phyloP scores from a whole-genome alignment of 2,797 vertebrate genomes.

The Sebastes variabilis region DNA sequence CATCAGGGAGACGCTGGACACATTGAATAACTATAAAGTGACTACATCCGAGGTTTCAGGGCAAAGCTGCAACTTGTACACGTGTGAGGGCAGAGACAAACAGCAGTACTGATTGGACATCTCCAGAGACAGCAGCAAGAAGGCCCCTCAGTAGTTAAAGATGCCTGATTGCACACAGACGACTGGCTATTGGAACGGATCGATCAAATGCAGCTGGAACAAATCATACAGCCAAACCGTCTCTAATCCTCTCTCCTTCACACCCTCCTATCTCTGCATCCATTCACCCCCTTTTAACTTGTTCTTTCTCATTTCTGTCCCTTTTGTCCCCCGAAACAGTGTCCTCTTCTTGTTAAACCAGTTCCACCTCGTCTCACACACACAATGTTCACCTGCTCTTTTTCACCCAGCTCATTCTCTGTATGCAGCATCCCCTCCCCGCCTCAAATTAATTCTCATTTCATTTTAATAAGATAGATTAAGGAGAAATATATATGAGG shows the following conservation, averaged over 20 bases:
- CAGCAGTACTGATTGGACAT: slow-evolving; percentile 28
- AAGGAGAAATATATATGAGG: slow-evolving; percentile 49
- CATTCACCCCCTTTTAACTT: neutral
- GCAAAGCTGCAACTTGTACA: neutral
- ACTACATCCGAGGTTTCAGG: neutral
- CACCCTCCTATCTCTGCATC: slow-evolving; percentile 3
- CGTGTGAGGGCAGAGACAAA: neutral
- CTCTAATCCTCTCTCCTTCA: slow-evolving; percentile 32
- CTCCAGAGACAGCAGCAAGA: slow-evolving; percentile 16
- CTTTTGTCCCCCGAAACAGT: neutral
- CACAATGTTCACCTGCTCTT: slow-evolving; percentile 1
- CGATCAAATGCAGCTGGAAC: slow-evolving; percentile 63
- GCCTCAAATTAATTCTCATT: slow-evolving; percentile 36
- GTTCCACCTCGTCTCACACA: neutral
- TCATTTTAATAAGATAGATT: slow-evolving; percentile 51
- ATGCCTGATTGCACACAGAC: slow-evolving; percentile 42
- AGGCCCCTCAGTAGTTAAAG: slow-evolving; percentile 14
- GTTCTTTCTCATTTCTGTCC: slow-evolving; percentile 2
- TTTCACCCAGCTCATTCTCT: neutral
- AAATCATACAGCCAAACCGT: slow-evolving; percentile 28
- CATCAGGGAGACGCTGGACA: neutral
- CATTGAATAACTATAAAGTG: neutral
- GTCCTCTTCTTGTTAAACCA: slow-evolving; percentile 6
- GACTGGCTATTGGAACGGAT: slow-evolving; percentile 47
- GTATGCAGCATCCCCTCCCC: neutral